Evolutionary conservation across 2,113 vertebrate genomes (phyloP).

Genomic region (Bufo gargarizans): DNA sequence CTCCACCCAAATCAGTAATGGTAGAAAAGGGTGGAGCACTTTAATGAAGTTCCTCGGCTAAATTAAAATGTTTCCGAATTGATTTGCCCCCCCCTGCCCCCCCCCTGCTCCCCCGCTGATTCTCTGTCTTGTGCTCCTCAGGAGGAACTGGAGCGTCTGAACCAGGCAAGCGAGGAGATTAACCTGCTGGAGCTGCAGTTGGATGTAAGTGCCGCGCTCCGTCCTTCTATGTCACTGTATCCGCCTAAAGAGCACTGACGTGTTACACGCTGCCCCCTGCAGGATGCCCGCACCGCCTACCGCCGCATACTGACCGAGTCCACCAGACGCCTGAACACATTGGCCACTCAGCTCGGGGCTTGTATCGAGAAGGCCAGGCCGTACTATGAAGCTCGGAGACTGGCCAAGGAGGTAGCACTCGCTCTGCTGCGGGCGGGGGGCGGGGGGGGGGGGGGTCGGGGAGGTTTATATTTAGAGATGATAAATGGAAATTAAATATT

Average conservation of each 20-base stretch:
- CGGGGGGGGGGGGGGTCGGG: neutral
- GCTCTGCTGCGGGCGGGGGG: neutral
- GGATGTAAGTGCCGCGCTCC: conserved; percentile 75
- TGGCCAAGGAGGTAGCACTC: conserved; percentile 82
- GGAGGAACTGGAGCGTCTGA: conserved; percentile 90
- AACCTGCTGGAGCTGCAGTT: conserved; percentile 88
- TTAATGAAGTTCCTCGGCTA: too few relatives aligned
- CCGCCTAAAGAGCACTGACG: neutral
- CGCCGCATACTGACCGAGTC: conserved; percentile 88
- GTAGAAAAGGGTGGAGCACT: too few relatives aligned
- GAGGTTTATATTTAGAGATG: too few relatives aligned
- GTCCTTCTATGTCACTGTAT: neutral
- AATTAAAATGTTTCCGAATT: too few relatives aligned
- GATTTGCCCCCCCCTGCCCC: too few relatives aligned
- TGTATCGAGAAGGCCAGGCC: conserved; percentile 90
- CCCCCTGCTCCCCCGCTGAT: neutral
- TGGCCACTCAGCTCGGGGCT: conserved; percentile 83
- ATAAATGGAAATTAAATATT: neutral
- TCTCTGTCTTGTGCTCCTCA: conserved; percentile 60
- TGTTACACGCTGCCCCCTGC: neutral
- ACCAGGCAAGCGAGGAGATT: conserved; percentile 90
- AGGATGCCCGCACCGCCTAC: conserved; percentile 91
- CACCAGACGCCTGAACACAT: conserved; percentile 84
- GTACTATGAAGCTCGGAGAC: conserved; percentile 87
- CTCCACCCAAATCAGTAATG: too few relatives aligned